phyloP scores from a whole-genome alignment of 2,113 vertebrate genomes.

The Holacanthus passer region DNA sequence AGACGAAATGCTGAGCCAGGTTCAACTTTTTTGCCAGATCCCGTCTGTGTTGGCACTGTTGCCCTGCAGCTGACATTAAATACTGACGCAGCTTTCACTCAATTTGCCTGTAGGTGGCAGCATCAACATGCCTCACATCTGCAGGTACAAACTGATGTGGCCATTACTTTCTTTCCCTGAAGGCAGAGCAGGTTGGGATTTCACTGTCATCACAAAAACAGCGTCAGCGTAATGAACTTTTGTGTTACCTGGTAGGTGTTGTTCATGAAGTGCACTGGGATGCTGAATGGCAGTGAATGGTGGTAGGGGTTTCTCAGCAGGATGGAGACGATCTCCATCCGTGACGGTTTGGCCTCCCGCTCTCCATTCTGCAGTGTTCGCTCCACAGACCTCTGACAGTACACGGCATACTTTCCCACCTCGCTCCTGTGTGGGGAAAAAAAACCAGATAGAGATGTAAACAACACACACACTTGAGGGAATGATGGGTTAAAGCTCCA shows the following conservation, averaged over 20 bases:
- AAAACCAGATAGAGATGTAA: not conserved
- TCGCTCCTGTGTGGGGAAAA: conserved; percentile 82
- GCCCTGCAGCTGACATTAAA: not conserved
- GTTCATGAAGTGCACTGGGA: conserved; percentile 93
- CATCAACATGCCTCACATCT: not conserved
- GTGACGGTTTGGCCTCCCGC: conserved; percentile 90
- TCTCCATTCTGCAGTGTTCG: conserved; percentile 88
- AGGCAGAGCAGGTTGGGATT: not conserved
- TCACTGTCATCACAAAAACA: not conserved
- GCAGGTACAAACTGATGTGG: not conserved
- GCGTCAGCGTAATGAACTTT: not conserved
- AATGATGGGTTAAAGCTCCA: not conserved
- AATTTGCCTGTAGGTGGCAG: not conserved
- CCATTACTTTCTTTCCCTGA: not conserved
- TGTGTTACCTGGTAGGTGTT: conserved; percentile 89
- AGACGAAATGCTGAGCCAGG: not conserved
- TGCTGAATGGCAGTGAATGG: conserved; percentile 93
- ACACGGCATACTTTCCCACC: conserved; percentile 91
- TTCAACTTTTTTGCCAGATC: not conserved
- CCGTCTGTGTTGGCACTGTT: too few species aligned
- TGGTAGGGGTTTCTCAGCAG: conserved; percentile 93
- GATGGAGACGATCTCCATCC: conserved; percentile 94
- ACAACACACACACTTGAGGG: too few species aligned
- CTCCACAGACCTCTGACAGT: conserved; percentile 91
- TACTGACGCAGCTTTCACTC: not conserved